Conservation (phyloP, 2,888 invertebrate species). For the Octonoba sinensis region DNA sequence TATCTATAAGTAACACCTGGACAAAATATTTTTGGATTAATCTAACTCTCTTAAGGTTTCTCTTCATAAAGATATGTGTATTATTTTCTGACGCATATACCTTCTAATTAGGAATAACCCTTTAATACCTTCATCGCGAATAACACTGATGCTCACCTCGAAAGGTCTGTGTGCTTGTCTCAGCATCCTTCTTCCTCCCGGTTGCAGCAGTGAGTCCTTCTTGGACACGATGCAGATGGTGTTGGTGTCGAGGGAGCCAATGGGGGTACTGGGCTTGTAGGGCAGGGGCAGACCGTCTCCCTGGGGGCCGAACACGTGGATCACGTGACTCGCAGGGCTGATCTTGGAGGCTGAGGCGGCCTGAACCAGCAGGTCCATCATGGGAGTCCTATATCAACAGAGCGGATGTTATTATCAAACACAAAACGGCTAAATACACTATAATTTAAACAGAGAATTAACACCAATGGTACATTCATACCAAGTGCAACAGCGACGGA, state of each 20-base stretch:
- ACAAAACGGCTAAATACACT: too few relatives aligned
- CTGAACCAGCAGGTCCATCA: conserved; percentile 83
- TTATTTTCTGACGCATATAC: too few relatives aligned
- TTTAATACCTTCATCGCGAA: too few relatives aligned
- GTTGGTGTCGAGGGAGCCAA: conserved; percentile 76
- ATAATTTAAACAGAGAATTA: too few relatives aligned
- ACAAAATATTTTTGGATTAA: too few relatives aligned
- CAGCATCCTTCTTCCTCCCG: conserved; percentile 64
- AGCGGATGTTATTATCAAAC: not conserved
- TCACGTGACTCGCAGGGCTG: conserved; percentile 78
- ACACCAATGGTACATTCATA: too few relatives aligned
- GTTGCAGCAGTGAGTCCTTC: conserved; percentile 67
- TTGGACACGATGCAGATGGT: conserved; percentile 74
- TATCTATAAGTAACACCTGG: too few relatives aligned
- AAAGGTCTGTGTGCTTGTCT: conserved; percentile 75
- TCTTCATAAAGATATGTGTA: too few relatives aligned
- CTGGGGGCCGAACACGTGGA: conserved; percentile 77
- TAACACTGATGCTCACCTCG: conserved; percentile 73
- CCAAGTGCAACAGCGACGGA: too few relatives aligned
- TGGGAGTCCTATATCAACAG: conserved; percentile 77
- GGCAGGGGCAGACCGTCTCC: conserved; percentile 75
- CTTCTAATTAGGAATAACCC: too few relatives aligned
- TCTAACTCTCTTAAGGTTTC: too few relatives aligned
- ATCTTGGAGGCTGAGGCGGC: conserved; percentile 76
- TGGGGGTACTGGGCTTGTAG: conserved; percentile 82